Evolutionary conservation across 2,797 vertebrate species (phyloP).

Genomic region (Esox lucius): DNA sequence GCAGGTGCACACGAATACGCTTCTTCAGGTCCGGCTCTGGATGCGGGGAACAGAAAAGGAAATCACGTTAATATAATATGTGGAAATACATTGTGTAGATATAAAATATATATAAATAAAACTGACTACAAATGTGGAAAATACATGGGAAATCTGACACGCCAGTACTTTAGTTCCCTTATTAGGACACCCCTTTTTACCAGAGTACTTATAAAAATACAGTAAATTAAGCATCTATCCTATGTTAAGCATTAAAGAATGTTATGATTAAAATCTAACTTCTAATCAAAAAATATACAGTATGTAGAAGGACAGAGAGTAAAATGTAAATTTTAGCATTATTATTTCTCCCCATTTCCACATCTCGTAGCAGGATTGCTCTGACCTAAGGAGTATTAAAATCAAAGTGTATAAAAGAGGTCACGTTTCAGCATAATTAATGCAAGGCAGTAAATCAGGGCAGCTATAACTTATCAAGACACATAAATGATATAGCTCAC

Average conservation of each 20-base stretch:
- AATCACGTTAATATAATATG: not conserved
- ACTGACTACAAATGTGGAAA: no score
- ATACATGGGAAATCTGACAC: no score
- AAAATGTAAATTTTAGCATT: not conserved
- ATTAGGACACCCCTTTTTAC: no score
- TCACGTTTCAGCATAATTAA: conserved; percentile 74
- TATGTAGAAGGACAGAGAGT: not conserved
- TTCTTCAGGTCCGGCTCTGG: conserved; percentile 95
- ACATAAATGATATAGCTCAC: conserved; percentile 75
- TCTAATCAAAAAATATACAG: not conserved
- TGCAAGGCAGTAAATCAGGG: conserved; percentile 68
- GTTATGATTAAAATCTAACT: not conserved
- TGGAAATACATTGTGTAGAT: not conserved
- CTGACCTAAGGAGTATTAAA: conserved; percentile 64
- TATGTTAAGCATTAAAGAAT: not conserved
- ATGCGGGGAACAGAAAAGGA: not conserved
- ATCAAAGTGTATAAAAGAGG: conserved; percentile 66
- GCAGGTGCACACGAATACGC: conserved; percentile 91
- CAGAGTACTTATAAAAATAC: no score
- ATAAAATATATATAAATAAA: not conserved
- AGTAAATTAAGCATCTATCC: no score
- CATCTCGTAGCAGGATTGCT: conserved; percentile 42
- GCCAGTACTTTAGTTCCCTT: no score
- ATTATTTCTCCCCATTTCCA: conserved; percentile 1
- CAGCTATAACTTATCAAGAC: conserved; percentile 69